Base-by-base conservation (phyloP, 2,797 vertebrate genomes). In the Leontopithecus rosalia region DNA sequence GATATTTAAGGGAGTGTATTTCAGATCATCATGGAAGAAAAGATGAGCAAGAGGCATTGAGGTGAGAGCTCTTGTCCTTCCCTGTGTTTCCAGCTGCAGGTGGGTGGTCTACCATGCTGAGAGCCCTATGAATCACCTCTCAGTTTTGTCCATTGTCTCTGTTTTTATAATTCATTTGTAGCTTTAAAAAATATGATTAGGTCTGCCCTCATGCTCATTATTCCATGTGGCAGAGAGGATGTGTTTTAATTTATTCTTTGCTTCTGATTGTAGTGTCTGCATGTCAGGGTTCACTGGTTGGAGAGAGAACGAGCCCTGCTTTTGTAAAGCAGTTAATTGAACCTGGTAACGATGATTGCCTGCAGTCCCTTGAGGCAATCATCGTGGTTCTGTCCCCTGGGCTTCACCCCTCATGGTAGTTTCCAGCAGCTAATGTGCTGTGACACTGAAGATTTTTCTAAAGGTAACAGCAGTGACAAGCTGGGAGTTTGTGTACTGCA, bases 301-400 rank as follows among this genome's bases (percentile, higher is more conserved):
- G 96, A 97, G 98, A 98, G 96, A 97, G 98, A 98, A 98, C 5
- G 94, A 98, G 97, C 88, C 96, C 95, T 43, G 96, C 97, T 98
- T 98, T 98, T 98, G 97, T 98, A 97, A 97, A 98, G 97, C 98
- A 98, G 97, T 98, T 99, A 99, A 99, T 99, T 98, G 98, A 98
- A 98, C 95, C 98, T 98, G 97, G 98, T 98, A 98, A 98, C 90
- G 93, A 98, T 98, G 97, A 98, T 98, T 98, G 98, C 98, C 97
- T 98, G 96, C 97, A 97, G 58, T 97, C 97, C 97, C 98, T 96
- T 50, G 70, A 96, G 98, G 97, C n/a, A n/a, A n/a, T n/a, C n/a
- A n/a, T n/a, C n/a, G n/a, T 97, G 95, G 57, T 91, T 96, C 75
- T 77, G 94, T 97, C 97, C 97, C 95, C 97, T 97, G 95, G 96